Evolutionary conservation across 2,888 invertebrate genomes (phyloP).

Genomic region (Cosmorhoe ocellata): DNA sequence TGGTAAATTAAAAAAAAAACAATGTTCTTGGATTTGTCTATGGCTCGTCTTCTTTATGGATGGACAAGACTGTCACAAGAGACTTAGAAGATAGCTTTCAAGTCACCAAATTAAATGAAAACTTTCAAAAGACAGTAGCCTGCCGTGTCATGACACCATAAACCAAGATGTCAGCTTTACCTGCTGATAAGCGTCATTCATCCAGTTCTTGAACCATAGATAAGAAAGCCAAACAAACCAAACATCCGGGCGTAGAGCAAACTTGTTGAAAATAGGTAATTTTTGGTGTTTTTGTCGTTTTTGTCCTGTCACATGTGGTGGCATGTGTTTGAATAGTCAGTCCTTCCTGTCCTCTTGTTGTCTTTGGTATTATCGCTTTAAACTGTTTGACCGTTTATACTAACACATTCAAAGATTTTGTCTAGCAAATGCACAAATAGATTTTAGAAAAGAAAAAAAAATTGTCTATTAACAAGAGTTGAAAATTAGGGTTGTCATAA

Average conservation of each 20-base stretch:
- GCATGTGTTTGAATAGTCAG: slow-evolving; percentile 26
- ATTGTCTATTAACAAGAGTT: too few relatives aligned
- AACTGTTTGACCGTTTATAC: slow-evolving; percentile 9
- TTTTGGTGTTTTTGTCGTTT: slow-evolving; percentile 44
- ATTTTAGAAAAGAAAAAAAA: too few relatives aligned
- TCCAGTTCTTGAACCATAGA: slow-evolving; percentile 55
- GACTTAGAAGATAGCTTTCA: too few relatives aligned
- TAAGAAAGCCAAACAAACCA: slow-evolving; percentile 62
- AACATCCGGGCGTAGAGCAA: slow-evolving; percentile 70
- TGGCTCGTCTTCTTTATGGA: not conserved
- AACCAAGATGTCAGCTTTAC: slow-evolving; percentile 59
- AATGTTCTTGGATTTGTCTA: not conserved
- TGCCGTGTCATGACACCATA: slow-evolving; percentile 47
- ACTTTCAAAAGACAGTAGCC: slow-evolving; percentile 59
- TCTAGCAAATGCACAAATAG: not conserved
- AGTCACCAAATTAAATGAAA: slow-evolving; percentile 29
- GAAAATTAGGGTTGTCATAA: too few relatives aligned
- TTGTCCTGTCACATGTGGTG: slow-evolving; percentile 54
- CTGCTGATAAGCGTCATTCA: slow-evolving; percentile 72
- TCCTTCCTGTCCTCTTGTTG: slow-evolving; percentile 12
- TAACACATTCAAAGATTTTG: not conserved
- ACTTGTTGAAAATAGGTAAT: slow-evolving; percentile 51
- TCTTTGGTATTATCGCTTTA: slow-evolving; percentile 15
- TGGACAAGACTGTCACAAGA: not conserved
- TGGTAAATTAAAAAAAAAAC: not conserved